Percentiles rank a stretch among this genome's conserved stretches.
Evolutionary conservation across 2,888 invertebrate genomes (phyloP).

Genomic region (Aporophyla lueneburgensis): DNA sequence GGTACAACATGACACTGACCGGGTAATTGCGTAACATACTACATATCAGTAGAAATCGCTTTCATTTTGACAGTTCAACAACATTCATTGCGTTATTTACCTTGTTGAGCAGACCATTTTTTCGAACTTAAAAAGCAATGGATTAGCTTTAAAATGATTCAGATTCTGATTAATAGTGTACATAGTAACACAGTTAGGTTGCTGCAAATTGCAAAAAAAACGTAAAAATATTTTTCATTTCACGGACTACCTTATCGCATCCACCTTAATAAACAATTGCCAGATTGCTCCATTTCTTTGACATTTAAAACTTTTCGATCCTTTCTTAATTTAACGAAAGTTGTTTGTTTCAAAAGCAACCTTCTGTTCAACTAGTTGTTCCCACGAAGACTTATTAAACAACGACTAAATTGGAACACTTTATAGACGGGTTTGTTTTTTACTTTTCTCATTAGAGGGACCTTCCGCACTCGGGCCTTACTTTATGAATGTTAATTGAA

Average conservation of each 20-base stretch:
- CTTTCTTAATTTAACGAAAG: constrained; percentile 37
- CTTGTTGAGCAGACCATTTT: no score
- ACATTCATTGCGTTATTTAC: no score
- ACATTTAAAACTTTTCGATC: constrained; percentile 30
- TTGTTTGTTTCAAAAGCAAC: constrained; percentile 46
- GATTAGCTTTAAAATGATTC: no score
- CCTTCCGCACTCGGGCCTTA: constrained; percentile 55
- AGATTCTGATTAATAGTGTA: no score
- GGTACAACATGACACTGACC: no score
- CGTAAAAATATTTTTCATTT: no score
- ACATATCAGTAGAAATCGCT: not conserved
- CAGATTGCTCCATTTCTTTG: constrained; percentile 38
- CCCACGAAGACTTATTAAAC: constrained; percentile 59
- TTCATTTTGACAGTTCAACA: constrained; percentile 19
- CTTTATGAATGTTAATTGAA: constrained; percentile 69
- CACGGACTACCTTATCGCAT: not conserved
- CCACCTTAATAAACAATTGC: constrained; percentile 42
- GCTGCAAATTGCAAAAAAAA: no score
- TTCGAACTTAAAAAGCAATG: no score
- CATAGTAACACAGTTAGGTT: no score
- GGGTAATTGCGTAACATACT: no score
- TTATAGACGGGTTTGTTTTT: constrained; percentile 71
- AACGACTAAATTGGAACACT: constrained; percentile 66
- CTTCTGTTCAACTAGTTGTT: constrained; percentile 45
- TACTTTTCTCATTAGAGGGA: constrained; percentile 71